A percentile compares a stretch with the other conserved stretches of the same genome.
phyloP scores from a whole-genome alignment of 2,113 vertebrate species.

The Archilochus colubris region DNA sequence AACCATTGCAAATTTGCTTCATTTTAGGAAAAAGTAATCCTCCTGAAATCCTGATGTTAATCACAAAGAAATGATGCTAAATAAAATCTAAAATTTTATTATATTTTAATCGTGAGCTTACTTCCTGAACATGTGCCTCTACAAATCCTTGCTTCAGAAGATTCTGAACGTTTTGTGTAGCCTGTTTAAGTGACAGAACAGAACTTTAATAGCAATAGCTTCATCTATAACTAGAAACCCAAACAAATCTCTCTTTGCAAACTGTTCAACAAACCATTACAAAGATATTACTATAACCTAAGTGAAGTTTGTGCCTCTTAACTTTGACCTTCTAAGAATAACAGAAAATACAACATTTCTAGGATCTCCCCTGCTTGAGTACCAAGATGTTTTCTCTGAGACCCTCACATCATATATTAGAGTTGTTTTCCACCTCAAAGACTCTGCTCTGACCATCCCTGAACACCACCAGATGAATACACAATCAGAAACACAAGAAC shows the following conservation, averaged over 20 bases:
- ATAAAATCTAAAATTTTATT: neutral
- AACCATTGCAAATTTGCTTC: neutral
- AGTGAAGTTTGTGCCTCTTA: neutral
- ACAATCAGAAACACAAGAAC: constrained; percentile 15
- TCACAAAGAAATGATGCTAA: neutral
- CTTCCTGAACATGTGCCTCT: neutral
- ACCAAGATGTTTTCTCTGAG: constrained; percentile 24
- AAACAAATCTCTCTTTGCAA: neutral
- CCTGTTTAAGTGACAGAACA: neutral
- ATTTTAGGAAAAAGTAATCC: neutral
- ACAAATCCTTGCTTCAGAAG: neutral
- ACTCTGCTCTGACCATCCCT: neutral
- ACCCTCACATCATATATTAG: neutral
- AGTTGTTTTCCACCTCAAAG: constrained; percentile 12
- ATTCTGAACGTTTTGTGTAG: neutral
- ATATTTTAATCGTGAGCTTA: neutral
- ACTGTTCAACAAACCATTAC: neutral
- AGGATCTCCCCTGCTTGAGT: neutral
- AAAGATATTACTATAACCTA: neutral
- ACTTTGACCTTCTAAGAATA: constrained; percentile 7
- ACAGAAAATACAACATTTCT: neutral
- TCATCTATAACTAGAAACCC: constrained; percentile 21
- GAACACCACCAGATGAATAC: constrained; percentile 27
- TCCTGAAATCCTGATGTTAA: neutral
- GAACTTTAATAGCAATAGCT: neutral